A percentile compares a stretch with the other conserved stretches of the same genome.
Evolutionary conservation across 2,113 vertebrate species (phyloP).

Genomic region (Leptobrachium ailaonicum): DNA sequence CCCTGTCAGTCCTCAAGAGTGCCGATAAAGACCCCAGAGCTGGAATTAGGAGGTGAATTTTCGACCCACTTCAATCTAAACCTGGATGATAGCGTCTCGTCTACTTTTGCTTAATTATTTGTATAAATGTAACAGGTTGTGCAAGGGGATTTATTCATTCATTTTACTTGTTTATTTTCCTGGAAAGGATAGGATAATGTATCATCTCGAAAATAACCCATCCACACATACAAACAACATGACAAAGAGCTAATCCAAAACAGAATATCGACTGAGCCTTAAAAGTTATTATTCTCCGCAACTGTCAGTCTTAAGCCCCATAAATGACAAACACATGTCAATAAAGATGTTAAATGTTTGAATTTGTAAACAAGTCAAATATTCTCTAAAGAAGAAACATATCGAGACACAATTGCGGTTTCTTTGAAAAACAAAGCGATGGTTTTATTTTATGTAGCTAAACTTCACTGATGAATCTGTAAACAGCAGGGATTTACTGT

Average conservation of each 20-base stretch:
- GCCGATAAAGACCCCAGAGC: too few species aligned
- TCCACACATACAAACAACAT: background rate
- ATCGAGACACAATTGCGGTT: constrained; percentile 8
- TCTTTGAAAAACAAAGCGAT: constrained; percentile 5
- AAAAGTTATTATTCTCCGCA: background rate
- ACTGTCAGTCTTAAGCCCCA: constrained; percentile 4
- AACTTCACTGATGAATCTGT: background rate
- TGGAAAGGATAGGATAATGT: constrained; percentile 9
- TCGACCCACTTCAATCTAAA: too few species aligned
- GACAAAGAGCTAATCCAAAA: constrained; percentile 17
- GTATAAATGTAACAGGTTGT: too few species aligned
- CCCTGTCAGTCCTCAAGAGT: too few species aligned
- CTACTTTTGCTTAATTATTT: too few species aligned
- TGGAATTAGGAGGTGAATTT: too few species aligned
- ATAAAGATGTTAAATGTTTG: constrained; percentile 32
- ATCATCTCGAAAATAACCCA: background rate
- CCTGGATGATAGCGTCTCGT: too few species aligned
- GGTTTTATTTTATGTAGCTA: background rate
- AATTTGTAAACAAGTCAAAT: constrained; percentile 19
- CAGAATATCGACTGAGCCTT: constrained; percentile 24
- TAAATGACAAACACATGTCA: constrained; percentile 41
- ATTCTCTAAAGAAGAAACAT: background rate
- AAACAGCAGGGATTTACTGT: background rate
- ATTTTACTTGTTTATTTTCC: too few species aligned
- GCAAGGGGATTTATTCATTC: too few species aligned